These are phyloP conservation scores for Megalops cyprinoides DNA, from an alignment of 2,797 vertebrate species.

Conservation along the genomic window DNA sequence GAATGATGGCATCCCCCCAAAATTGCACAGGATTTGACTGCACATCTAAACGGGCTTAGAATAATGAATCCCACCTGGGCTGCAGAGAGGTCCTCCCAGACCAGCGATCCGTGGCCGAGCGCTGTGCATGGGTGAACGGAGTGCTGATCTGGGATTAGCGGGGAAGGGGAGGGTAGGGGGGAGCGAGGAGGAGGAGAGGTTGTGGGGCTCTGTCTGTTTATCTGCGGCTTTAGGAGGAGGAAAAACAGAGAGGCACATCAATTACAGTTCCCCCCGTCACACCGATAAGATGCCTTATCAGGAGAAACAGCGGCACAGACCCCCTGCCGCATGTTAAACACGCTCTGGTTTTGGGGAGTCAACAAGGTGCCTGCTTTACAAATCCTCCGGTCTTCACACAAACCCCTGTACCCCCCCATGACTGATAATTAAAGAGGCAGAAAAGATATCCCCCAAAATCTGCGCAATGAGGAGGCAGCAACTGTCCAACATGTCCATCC, in stretches of 20 bases:
- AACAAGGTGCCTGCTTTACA: constrained; percentile 50
- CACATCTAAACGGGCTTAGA: neutral
- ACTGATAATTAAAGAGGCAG: constrained; percentile 47
- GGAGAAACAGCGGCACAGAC: constrained; percentile 71
- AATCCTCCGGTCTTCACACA: constrained; percentile 44
- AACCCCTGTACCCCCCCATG: constrained; percentile 35
- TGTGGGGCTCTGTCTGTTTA: constrained; percentile 11
- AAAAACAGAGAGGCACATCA: constrained; percentile 66
- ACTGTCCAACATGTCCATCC: neutral
- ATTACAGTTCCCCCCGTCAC: constrained; percentile 59
- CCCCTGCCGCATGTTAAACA: constrained; percentile 45
- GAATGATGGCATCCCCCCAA: too few species aligned
- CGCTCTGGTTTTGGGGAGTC: constrained; percentile 42
- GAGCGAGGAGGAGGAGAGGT: constrained; percentile 36
- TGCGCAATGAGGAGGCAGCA: neutral
- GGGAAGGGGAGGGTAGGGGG: neutral
- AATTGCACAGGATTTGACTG: neutral
- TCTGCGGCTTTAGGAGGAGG: constrained; percentile 7
- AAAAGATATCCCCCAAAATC: constrained; percentile 36
- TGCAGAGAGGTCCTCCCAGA: too few species aligned
- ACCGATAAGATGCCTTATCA: constrained; percentile 78
- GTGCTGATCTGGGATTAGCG: neutral
- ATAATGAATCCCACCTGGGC: neutral
- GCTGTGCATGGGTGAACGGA: neutral
- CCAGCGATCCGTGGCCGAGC: neutral